Conservation (phyloP, 2,113 vertebrate species). For the Dissostichus mawsoni region DNA sequence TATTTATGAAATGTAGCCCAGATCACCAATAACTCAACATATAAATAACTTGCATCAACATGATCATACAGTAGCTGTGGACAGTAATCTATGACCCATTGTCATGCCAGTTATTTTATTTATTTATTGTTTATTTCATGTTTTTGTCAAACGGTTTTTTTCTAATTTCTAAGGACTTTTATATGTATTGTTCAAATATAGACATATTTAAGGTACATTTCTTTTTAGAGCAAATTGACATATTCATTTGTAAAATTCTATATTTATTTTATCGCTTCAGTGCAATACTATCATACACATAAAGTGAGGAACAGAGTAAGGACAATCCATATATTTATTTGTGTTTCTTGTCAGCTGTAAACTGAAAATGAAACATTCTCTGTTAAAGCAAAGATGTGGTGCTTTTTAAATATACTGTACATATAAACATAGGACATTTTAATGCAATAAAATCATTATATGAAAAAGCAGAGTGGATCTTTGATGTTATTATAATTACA, state of each 20-base stretch:
- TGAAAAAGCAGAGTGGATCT: conserved; percentile 1
- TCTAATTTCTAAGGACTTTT: conserved; percentile 5
- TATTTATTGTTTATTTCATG: background rate
- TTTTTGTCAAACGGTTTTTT: conserved; percentile 11
- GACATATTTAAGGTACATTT: conserved; percentile 4
- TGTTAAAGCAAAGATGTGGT: background rate
- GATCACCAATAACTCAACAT: conserved; percentile 13
- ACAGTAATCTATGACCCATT: background rate
- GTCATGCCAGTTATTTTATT: conserved; percentile 1
- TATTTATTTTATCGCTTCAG: conserved; percentile 30
- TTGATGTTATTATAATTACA: background rate
- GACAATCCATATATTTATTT: conserved; percentile 38
- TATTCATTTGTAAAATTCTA: conserved; percentile 31
- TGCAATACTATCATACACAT: background rate
- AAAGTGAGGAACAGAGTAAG: background rate
- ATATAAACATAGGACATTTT: background rate
- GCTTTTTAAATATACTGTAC: conserved; percentile 32
- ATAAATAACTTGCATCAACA: conserved; percentile 4
- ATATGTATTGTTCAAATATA: conserved; percentile 32
- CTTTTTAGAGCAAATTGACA: conserved; percentile 29
- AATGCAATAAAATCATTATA: conserved; percentile 62
- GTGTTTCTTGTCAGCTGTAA: conserved; percentile 31
- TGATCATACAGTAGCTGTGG: conserved; percentile 14
- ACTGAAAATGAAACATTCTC: background rate
- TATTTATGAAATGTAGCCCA: conserved; percentile 26